Base-by-base conservation (phyloP, 2,113 vertebrate genomes). In the Oxyura jamaicensis region DNA sequence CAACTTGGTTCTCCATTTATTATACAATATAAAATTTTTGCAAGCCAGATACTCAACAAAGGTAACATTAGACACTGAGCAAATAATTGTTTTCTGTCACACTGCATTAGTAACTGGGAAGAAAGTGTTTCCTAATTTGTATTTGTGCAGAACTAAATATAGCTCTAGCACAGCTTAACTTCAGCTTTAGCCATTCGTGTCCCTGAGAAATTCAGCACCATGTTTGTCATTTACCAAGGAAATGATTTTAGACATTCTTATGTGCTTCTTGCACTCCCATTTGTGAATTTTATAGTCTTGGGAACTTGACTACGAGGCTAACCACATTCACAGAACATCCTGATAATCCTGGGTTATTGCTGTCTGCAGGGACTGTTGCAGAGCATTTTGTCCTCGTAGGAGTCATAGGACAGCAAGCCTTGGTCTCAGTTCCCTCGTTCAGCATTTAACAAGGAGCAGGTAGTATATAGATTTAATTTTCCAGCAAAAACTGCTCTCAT, bases 41-140 rank as follows among this genome's bases (percentile, higher is more conserved):
- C 80, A 88, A 89, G 39, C 77, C 71, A 91, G 74, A 69, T 92
- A 41, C 36, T 95, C 89, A 92, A 93, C 91, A 95, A 91, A 95
- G 93, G 89, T 95, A 97, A 66, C 83, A 82, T 95, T 95, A 95
- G 91, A 94, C 91, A 79, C 71, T 76, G 74, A 95, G 81, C 66
- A 86, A 95, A 48, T 96, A 96, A 93, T 95, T 96, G 93, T 94
- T 93, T 96, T 86, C 74, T 92, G 95, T 91, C 96, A 92, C 91
- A 83, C 69, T 79, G 87, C 62, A 44, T 95, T 95, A 93, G 86
- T 87, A 92, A 93, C 86, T 93, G 80, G 42, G 76, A 93, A 87
- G 83, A 92, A 95, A 87, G 69, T 42, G 69, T 84, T 96, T 92
- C 86, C 71, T 93, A 79, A 92, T 92, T 93, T 75, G 77, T 95